A percentile compares a stretch with the other conserved stretches of the same genome.
These are phyloP conservation scores for Columba guinea DNA, from an alignment of 2,797 vertebrate species.

Conservation along the genomic window DNA sequence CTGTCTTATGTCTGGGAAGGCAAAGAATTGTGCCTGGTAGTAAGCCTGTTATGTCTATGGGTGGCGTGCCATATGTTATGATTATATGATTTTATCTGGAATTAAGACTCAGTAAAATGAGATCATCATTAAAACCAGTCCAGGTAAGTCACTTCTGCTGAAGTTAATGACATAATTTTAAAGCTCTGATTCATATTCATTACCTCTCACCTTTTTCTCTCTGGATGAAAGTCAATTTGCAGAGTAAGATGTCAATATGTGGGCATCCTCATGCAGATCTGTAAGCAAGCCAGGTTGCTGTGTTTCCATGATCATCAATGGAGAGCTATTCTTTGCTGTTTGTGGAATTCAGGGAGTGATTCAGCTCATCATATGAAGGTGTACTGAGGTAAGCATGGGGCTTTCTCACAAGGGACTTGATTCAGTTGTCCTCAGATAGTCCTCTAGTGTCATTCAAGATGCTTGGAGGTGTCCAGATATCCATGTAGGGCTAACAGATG, in stretches of 20 bases:
- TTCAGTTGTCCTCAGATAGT: background rate
- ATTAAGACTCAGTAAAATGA: background rate
- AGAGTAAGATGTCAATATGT: background rate
- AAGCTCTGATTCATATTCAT: background rate
- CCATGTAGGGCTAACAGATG: rapidly evolving
- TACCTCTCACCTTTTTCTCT: background rate
- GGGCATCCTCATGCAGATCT: background rate
- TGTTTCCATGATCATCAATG: background rate
- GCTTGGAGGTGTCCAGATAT: background rate
- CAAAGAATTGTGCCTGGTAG: background rate
- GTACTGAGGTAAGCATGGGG: background rate
- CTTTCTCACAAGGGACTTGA: background rate
- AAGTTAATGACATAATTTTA: background rate
- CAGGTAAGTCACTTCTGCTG: background rate
- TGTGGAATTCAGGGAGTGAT: background rate
- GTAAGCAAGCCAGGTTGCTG: background rate
- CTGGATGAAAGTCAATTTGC: background rate
- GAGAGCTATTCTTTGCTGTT: background rate
- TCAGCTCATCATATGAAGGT: background rate
- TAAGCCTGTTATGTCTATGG: background rate
- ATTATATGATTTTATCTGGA: background rate
- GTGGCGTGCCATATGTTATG: rapidly evolving
- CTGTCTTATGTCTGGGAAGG: background rate
- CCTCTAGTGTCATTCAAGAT: rapidly evolving
- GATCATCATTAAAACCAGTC: background rate